These are phyloP conservation scores for Candidula unifasciata DNA, from an alignment of 2,888 invertebrate genomes.

Conservation along the genomic window DNA sequence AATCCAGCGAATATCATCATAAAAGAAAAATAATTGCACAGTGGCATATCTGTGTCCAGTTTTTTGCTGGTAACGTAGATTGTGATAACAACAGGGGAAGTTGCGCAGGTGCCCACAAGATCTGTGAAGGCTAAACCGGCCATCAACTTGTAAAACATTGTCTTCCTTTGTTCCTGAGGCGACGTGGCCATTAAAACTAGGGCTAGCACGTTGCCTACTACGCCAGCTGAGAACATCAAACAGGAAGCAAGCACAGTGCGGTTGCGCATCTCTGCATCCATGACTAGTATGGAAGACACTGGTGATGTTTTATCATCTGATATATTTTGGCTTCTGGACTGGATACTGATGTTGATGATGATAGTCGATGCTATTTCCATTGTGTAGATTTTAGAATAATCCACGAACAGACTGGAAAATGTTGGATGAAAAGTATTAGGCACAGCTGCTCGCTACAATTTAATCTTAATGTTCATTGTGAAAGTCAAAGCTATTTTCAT, in stretches of 20 bases:
- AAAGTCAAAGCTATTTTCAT: too few species aligned
- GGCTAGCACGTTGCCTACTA: slow-evolving; percentile 76
- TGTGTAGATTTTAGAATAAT: not conserved
- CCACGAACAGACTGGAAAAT: not conserved
- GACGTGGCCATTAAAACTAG: slow-evolving; percentile 72
- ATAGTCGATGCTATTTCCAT: not conserved
- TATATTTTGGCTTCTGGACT: not conserved
- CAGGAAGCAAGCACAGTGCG: slow-evolving; percentile 60
- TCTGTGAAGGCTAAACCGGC: slow-evolving; percentile 76
- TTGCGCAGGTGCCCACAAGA: slow-evolving; percentile 75
- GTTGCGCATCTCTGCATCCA: slow-evolving; percentile 39
- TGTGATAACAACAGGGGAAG: slow-evolving; percentile 72
- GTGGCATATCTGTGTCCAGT: slow-evolving; percentile 33
- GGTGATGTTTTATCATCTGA: slow-evolving; percentile 3
- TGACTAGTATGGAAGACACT: not conserved
- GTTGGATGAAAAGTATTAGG: not conserved
- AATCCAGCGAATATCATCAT: slow-evolving; percentile 76
- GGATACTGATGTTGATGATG: not conserved
- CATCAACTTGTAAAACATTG: slow-evolving; percentile 77
- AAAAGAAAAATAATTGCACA: slow-evolving; percentile 77
- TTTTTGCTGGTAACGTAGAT: slow-evolving; percentile 74
- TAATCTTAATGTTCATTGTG: too few species aligned
- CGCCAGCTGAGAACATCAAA: slow-evolving; percentile 68
- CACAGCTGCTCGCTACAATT: too few species aligned
- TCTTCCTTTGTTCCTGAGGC: slow-evolving; percentile 68